Evolutionary conservation across 64 coral and sea anemone genomes (phyloP), one percentile per base, ranked within the genome.

Genomic region (Montipora cactus): DNA sequence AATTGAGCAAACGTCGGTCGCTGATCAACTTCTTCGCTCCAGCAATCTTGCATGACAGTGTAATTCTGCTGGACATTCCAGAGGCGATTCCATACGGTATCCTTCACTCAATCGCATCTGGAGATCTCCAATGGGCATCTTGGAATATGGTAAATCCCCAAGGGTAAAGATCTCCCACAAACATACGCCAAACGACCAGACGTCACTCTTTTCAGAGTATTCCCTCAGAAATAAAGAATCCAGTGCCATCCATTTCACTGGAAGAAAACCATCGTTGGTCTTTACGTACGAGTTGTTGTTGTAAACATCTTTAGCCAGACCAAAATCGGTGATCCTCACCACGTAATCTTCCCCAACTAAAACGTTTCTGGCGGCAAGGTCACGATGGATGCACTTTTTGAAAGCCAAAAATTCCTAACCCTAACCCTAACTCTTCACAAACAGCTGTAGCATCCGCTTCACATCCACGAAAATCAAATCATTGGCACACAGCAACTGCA

Each of bases 201-300:
- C 95, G 44, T 96, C 91, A n/a, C 91, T 96, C 68, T 93, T 96
- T 59, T 89, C 74, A 8, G 95, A 90, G 68, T 96, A 96, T 13
- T 90, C 87, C 2, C 88, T 79, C 64, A 80, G 74, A 80, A 93
- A 96, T 70, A 93, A 87, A n/a, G 91, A 93, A 49, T 96, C 95
- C 55, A 96, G 11, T 10, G 95, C 91, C 95, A 96, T 96, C 95
- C 95, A 96, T 52, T 96, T 96, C 10, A 96, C 76, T 44, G 95
- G 95, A 44, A 96, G 55, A 4, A 96, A 45, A 37, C 95, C 95
- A 7, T 44, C 86, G 15, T 80, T 94, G 8, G 80, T 67, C 59
- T 94, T 96, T 0, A 96, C 95, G 18, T 96, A 96, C 93, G 87
- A 25, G 89, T 88, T 59, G 93, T 37, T 37, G 28, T 37, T 87